phyloP scores from a whole-genome alignment of 2,888 invertebrate species.

The Stenichneumon culpator region DNA sequence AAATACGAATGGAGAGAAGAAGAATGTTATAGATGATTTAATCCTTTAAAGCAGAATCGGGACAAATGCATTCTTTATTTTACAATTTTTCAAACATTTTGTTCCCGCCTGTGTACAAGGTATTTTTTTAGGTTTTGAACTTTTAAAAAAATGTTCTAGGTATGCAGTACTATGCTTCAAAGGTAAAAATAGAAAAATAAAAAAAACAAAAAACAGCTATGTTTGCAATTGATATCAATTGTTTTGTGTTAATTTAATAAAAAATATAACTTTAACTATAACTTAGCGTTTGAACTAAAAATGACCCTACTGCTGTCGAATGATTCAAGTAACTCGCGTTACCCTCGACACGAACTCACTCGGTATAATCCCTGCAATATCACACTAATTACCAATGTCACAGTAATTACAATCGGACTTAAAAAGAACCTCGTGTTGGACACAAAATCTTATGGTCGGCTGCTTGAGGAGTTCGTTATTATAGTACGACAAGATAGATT shows the following conservation, averaged over 20 bases:
- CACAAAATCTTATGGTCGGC: conserved; percentile 56
- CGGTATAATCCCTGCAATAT: conserved; percentile 23
- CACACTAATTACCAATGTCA: no score
- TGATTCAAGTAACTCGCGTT: conserved; percentile 42
- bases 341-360: not conserved
- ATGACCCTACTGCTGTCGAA: conserved; percentile 4
- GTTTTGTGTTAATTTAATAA: not conserved
- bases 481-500: conserved; percentile 47
- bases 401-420: conserved; percentile 9
- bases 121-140: not conserved
- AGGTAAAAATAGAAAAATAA: not conserved
- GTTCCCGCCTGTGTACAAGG: not conserved
- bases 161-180: not conserved
- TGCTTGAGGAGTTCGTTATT: conserved; percentile 45
- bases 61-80: not conserved
- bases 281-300: no score
- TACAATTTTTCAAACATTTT: not conserved
- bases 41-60: no score
- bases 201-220: conserved; percentile 5
- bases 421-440: conserved; percentile 17
- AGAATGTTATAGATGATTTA: not conserved
- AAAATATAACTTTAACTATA: not conserved
- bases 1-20: not conserved
- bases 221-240: not conserved
- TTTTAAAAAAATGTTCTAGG: not conserved